These are phyloP conservation scores for Agapornis canus DNA, from an alignment of 2,797 vertebrate genomes.

Conservation along the genomic window DNA sequence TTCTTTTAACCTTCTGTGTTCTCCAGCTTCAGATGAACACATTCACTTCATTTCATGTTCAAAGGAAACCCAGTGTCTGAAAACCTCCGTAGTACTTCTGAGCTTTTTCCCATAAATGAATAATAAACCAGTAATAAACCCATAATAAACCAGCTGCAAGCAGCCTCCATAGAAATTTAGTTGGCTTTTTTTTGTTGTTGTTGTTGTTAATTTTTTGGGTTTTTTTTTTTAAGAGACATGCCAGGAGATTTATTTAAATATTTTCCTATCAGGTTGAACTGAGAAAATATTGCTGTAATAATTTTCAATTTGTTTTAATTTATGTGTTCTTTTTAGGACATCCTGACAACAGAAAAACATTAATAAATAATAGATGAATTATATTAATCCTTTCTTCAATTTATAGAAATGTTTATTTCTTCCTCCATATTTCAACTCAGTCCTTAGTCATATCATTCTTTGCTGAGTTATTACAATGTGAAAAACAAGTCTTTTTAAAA, in stretches of 20 bases:
- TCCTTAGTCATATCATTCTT: background rate
- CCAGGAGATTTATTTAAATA: constrained; percentile 40
- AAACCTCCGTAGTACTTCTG: background rate
- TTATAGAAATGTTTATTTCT: background rate
- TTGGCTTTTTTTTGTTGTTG: too few relatives aligned
- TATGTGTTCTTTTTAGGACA: constrained; percentile 29
- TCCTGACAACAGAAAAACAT: background rate
- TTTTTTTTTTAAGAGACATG: background rate
- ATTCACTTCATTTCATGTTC: background rate
- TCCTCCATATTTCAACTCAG: background rate
- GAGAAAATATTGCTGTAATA: constrained; percentile 23
- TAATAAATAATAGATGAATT: constrained; percentile 56
- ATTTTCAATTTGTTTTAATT: constrained; percentile 27
- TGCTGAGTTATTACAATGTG: constrained; percentile 47
- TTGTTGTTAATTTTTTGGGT: background rate
- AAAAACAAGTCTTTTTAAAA: constrained; percentile 31
- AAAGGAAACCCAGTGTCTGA: background rate
- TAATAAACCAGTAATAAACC: too few relatives aligned
- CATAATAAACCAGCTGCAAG: background rate
- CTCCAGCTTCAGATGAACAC: background rate
- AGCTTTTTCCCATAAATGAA: background rate
- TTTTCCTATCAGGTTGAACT: constrained; percentile 36
- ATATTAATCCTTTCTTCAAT: constrained; percentile 7
- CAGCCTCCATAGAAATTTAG: background rate
- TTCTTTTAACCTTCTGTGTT: background rate